Base-by-base conservation (phyloP, 2,113 vertebrate species). In the Eleginops maclovinus region DNA sequence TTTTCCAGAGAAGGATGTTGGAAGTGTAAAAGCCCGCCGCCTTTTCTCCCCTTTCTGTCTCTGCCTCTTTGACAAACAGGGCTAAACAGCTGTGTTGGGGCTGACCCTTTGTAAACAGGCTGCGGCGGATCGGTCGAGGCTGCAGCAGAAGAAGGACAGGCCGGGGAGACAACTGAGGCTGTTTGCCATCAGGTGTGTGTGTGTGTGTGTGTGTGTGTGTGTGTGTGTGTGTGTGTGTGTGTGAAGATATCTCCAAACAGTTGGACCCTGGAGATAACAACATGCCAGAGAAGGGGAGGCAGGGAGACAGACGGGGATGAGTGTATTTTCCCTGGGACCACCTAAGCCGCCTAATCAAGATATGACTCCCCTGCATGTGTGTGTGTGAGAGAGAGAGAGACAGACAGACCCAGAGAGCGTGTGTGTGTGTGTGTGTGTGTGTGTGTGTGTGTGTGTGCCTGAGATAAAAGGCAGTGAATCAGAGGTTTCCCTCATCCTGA, bases 171-270 rank as follows among this genome's bases (percentile, higher is more conserved):
- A 79, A 88, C 85, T 84, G 84, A 88, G 87, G 88, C 84, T 91
- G 87, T 89, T 88, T 88, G 87, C 90, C 90, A 90, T 91, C 89
- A 91, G 90, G 91, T 89, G 85, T 90, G 88, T 31, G 28, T 31
- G 28, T 31, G 28, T 31, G 31, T 36, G 31, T 36, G 31, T 36
- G 31, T 36, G 31, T 36, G 31, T 36, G 31, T 36, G 6, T 36
- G 31, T 36, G 31, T 36, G 31, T 36, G 31, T 36, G 31, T 36
- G 31, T 36, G 31, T 36, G 91, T 89, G 85, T 90, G 88, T 92
- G 89, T 93, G 88, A 92, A 93, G 92, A 93, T 93, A 92, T 92
- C 90, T 91, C 88, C 89, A 90, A 92, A 92, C 90, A 89, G 91
- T 93, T 93, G 91, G 87, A 89, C 90, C 85, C 90, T 77, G 89